phyloP scores from a whole-genome alignment of 2,797 vertebrate species.

The Cheracebus regulus region DNA sequence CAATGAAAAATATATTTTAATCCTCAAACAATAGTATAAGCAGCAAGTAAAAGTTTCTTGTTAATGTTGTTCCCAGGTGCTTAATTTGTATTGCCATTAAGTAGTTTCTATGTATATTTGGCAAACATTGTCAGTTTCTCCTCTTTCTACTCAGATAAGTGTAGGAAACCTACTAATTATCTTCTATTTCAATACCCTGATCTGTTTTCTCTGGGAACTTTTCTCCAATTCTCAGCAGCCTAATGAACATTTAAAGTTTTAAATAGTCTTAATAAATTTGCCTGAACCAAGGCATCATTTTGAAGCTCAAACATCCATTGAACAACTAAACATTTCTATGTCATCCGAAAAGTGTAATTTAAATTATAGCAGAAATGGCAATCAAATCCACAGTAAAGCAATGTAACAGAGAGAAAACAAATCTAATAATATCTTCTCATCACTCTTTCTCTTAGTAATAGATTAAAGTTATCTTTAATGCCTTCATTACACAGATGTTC shows the following conservation, averaged over 20 bases:
- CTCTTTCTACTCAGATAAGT: background rate
- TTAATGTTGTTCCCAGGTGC: background rate
- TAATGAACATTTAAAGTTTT: constrained; percentile 1
- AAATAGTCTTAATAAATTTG: constrained; percentile 24
- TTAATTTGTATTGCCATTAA: background rate
- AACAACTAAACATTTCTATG: background rate
- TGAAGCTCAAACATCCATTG: constrained; percentile 39
- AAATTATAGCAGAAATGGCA: constrained; percentile 39
- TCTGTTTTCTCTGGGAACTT: background rate
- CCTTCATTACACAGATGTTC: background rate
- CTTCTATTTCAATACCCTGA: background rate
- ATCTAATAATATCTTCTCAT: background rate
- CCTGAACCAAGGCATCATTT: background rate
- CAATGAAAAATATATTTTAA: background rate
- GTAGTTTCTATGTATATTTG: background rate
- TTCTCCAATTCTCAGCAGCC: background rate
- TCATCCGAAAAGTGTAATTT: background rate
- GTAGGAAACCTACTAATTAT: background rate
- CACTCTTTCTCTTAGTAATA: background rate
- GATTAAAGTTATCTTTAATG: background rate
- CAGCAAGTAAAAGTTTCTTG: background rate
- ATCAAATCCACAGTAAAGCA: background rate
- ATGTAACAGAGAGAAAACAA: background rate
- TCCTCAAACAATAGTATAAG: too few relatives aligned
- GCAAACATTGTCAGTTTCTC: background rate